phyloP scores from a whole-genome alignment of 2,797 vertebrate genomes.

The Molossus molossus region DNA sequence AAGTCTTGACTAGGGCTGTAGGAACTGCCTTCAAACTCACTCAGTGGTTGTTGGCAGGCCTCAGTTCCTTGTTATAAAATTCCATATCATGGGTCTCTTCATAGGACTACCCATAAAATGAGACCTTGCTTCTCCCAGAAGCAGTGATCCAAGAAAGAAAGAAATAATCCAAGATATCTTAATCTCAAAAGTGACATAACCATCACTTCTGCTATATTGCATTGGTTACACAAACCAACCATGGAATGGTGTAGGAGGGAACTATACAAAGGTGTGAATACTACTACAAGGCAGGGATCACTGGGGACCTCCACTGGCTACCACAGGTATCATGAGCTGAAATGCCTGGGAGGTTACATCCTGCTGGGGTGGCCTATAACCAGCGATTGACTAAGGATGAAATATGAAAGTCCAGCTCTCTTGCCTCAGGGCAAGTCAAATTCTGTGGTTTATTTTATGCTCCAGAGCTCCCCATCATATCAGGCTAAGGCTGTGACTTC shows the following conservation, averaged over 20 bases:
- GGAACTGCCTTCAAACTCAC: not conserved
- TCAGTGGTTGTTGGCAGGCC: not conserved
- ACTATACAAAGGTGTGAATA: not conserved
- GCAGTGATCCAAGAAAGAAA: conserved; percentile 15
- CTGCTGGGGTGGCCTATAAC: not conserved
- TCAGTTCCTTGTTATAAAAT: conserved; percentile 3
- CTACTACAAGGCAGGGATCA: not conserved
- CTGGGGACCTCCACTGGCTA: not conserved
- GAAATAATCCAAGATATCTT: not conserved
- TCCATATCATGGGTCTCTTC: not conserved
- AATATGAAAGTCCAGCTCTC: conserved; percentile 13
- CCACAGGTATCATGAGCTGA: not conserved
- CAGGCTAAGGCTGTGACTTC: not conserved
- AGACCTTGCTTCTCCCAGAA: conserved; percentile 2
- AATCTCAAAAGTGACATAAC: conserved; percentile 41
- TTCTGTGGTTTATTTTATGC: conserved; percentile 23
- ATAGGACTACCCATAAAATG: conserved; percentile 3
- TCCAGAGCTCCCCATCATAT: not conserved
- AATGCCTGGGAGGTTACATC: not conserved
- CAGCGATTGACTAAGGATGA: not conserved
- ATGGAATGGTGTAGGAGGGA: not conserved
- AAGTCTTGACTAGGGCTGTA: not conserved
- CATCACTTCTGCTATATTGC: conserved; percentile 32
- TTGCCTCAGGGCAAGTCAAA: not conserved
- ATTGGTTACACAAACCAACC: not conserved